phyloP scores from a whole-genome alignment of 2,797 vertebrate genomes.

The Sphenopsis melanotis region DNA sequence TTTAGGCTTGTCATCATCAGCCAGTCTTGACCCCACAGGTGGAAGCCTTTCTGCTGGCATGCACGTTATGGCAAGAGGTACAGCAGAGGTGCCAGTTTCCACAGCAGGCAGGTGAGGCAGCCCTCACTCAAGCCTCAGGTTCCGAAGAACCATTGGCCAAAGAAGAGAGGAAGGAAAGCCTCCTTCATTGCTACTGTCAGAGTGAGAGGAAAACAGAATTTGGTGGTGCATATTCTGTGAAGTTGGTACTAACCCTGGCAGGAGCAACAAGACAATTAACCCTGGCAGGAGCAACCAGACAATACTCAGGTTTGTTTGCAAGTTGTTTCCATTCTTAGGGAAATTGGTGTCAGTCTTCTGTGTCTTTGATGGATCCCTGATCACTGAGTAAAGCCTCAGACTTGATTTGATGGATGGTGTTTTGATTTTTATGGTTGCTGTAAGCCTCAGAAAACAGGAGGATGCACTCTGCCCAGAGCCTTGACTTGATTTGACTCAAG shows the following conservation, averaged over 20 bases:
- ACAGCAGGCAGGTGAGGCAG: not conserved
- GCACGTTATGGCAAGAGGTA: not conserved
- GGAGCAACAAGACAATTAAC: not conserved
- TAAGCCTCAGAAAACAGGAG: not conserved
- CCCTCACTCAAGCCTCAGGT: not conserved
- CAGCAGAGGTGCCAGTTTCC: not conserved
- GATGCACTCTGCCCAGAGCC: not conserved
- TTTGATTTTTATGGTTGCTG: not conserved
- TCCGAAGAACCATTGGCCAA: not conserved
- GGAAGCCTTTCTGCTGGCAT: not conserved
- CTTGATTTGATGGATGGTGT: too few relatives aligned
- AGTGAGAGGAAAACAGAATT: not conserved
- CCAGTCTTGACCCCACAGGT: not conserved
- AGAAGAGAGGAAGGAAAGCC: not conserved
- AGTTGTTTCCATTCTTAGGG: not conserved
- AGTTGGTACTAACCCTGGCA: not conserved
- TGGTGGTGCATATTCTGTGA: not conserved
- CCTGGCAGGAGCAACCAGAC: not conserved
- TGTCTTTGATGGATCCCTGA: not conserved
- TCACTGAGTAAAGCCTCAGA: not conserved
- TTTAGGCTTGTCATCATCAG: not conserved
- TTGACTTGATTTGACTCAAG: not conserved
- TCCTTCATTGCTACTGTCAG: not conserved
- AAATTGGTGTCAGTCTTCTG: not conserved
- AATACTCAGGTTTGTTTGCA: not conserved